Percentiles rank a stretch among this genome's conserved stretches.
phyloP scores from a whole-genome alignment of 2,797 vertebrate genomes.

The Numenius phaeopus region DNA sequence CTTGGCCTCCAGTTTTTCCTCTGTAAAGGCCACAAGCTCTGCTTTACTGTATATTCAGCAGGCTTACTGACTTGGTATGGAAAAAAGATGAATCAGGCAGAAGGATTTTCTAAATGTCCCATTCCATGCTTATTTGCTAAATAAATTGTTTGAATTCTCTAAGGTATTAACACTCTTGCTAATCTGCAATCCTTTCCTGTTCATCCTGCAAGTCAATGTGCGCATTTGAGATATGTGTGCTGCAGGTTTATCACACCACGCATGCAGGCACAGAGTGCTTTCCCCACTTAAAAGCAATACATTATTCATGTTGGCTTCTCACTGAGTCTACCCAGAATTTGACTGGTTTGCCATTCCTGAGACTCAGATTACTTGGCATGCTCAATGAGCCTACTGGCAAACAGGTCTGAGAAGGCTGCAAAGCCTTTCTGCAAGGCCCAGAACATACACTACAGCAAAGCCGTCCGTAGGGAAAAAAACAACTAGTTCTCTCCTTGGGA shows the following conservation, averaged over 20 bases:
- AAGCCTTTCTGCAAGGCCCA: not conserved
- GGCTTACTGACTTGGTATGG: not conserved
- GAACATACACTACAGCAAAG: not conserved
- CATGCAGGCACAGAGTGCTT: not conserved
- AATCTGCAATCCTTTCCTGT: not conserved
- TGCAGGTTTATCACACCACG: conserved; percentile 25
- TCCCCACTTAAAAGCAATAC: not conserved
- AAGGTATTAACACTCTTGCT: not conserved
- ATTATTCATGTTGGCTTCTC: conserved; percentile 55
- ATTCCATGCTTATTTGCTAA: not conserved
- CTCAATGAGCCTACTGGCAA: not conserved
- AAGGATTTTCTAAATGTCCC: not conserved
- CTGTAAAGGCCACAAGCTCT: not conserved
- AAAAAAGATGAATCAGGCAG: not conserved
- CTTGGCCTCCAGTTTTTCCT: not conserved
- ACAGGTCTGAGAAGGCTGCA: not conserved
- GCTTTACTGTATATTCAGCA: not conserved
- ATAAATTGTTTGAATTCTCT: not conserved
- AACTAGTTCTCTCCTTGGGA: not conserved
- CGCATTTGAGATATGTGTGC: not conserved
- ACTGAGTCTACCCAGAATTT: not conserved
- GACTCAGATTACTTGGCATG: not conserved
- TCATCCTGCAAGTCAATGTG: conserved; percentile 24
- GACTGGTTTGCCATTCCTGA: not conserved
- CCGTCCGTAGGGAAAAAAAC: not conserved